Base-by-base conservation (phyloP, 2,888 invertebrate species). In the Drosophila planitibia region DNA sequence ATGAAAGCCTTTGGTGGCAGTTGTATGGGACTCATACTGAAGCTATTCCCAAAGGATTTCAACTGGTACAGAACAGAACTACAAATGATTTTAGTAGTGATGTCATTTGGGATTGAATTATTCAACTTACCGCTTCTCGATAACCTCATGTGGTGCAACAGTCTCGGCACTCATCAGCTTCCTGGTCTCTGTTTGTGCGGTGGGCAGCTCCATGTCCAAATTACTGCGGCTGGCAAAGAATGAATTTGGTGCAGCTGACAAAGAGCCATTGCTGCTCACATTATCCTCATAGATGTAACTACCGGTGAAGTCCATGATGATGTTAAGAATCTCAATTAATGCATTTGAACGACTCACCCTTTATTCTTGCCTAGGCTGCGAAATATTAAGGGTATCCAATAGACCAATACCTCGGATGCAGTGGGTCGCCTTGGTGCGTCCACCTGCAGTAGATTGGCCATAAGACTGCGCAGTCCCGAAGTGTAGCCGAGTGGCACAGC, bases 401-500 rank as follows among this genome's bases (percentile, higher is more conserved):
- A 93, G 62, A 95, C 94, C 62, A 95, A 91, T 5, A 96, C 94
- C 84, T 95, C 95, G 39, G 94, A 93, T 1, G 96, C 96, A 2
- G 95, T 94, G 0, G 96, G 96, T 64, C 96, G 92, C 32, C 94
- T 92, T 32, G 94, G 93, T 0, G 96, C 95, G 80, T 96, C 95
- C 67, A 92, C 92, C 89, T 96, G 95, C 25, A 96, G 93, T 84
- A 96, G 94, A 79, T 95, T 94, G 76, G 94, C 93, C 32, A 96
- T 94, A 5, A 96, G 92, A 71, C 95, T 94, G 76, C 95, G 95
- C 77, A 96, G 93, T 33, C 95, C 95, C 14, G 94, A 93, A 4
- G 96, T 95, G 92, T 96, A 97, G 58, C 94, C 95, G 5, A 94
- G 94, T 16, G 95, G 95, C 51, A 96, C 94, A 1, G 96, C 95